Percentiles rank a stretch among this genome's conserved stretches.
Conservation (phyloP, 2,113 vertebrate genomes). For the Astur gentilis region DNA sequence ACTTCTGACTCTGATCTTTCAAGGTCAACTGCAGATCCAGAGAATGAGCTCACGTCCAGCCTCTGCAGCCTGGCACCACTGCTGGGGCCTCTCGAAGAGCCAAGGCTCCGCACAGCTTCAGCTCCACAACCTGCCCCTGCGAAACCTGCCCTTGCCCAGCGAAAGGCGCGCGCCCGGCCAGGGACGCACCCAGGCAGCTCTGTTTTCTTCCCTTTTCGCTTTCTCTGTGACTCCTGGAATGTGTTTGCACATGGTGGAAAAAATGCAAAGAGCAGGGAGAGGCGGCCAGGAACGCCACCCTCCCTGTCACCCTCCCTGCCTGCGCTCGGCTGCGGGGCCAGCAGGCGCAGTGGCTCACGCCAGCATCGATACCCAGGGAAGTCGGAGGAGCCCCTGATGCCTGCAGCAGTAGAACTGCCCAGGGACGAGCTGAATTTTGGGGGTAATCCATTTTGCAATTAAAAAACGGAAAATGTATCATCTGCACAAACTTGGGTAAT, state of each 20-base stretch:
- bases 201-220: not conserved
- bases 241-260: constrained; percentile 22
- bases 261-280: not conserved
- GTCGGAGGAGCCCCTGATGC: not conserved
- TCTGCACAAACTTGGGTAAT: not conserved
- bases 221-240: not conserved
- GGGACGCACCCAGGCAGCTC: not conserved
- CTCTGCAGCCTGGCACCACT: not conserved
- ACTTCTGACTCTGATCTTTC: not conserved
- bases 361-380: not conserved
- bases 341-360: not conserved
- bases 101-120: not conserved
- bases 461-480: not conserved
- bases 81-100: not conserved
- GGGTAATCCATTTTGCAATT: not conserved
- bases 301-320: not conserved
- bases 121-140: not conserved
- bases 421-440: not conserved
- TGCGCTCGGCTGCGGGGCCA: rapidly evolving
- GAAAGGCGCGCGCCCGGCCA: rapidly evolving
- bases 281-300: not conserved
- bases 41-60: not conserved
- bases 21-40: constrained; percentile 1
- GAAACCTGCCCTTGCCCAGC: not conserved
- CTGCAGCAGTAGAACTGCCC: not conserved